These are phyloP conservation scores for Meriones unguiculatus DNA, from an alignment of 2,113 vertebrate species.

Conservation along the genomic window DNA sequence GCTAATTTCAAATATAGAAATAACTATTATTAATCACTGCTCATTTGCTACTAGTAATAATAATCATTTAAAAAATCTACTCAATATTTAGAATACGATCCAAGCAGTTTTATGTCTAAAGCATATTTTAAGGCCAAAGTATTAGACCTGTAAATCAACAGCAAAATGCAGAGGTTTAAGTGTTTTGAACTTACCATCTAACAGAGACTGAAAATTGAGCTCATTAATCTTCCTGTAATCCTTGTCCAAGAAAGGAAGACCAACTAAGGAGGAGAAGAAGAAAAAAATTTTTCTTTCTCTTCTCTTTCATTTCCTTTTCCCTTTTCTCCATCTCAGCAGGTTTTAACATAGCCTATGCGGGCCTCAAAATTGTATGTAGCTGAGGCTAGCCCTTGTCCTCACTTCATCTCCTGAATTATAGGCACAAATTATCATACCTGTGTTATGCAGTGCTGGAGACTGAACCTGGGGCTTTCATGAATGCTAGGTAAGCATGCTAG, in stretches of 20 bases:
- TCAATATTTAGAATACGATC: not conserved
- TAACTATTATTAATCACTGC: constrained; percentile 40
- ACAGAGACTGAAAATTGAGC: constrained; percentile 85
- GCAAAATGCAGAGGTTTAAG: constrained; percentile 50
- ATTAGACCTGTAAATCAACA: constrained; percentile 28
- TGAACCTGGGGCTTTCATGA: not conserved
- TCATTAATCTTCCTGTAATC: constrained; percentile 81
- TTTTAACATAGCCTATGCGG: not conserved
- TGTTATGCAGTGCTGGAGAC: not conserved
- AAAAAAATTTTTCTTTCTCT: not conserved
- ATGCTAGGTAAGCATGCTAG: not conserved
- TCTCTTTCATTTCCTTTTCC: not conserved
- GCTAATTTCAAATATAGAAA: constrained; percentile 54
- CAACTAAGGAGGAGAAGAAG: constrained; percentile 79
- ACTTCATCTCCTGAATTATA: not conserved
- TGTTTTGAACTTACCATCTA: constrained; percentile 87
- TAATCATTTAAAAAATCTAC: constrained; percentile 44
- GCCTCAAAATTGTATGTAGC: not conserved
- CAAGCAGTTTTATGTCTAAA: constrained; percentile 37
- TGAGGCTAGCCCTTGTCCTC: not conserved
- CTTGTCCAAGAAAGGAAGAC: constrained; percentile 78
- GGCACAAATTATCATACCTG: not conserved
- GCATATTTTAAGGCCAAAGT: constrained; percentile 58
- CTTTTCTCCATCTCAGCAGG: too few species aligned
- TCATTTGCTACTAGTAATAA: constrained; percentile 34